Evolutionary conservation across 1,140 invertebrate species (phyloP), one percentile per base, ranked within the genome.

Genomic region (Heliconius hermathena): DNA sequence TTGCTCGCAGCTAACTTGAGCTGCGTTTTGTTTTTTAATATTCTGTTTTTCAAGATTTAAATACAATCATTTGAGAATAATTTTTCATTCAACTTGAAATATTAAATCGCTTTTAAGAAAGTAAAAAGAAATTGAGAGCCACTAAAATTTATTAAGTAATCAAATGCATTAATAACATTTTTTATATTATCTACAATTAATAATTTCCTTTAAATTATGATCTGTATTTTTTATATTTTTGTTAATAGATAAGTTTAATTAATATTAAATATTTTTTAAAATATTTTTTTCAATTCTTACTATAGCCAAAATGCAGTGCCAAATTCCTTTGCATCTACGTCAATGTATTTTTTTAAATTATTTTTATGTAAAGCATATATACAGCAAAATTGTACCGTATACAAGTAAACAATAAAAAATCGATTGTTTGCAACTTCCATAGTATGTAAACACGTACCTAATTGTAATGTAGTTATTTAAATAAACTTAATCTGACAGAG

Each of bases 401-500:
- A 66, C 11, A 66, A 66, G 26, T 66, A 66, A 29, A 66, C 22
- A 66, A 66, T 66, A 26, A 66, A 29, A 66, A 66, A 16, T 6
- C 26, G n/a, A 66, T 29, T 66, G 26, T 66, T 66, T 29, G 60
- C 60, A 26, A 22, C 29, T 29, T 66, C 13, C 60, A 16, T 16
- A 26, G 22, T 29, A 6, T 66, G 60, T 66, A 66, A 66, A 29
- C 60, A 66, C 11, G 26, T 66, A 66, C 60, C 60, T 66, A 72
- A 80, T 76, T 71, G 74, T 80, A 76, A 80, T 82, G 74, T 82
- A 73, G 76, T 77, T 84, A 82, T 79, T 87, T 84, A 84, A 84
- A 90, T 90, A 91, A 93, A 93, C 88, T 91, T 94, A 93, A 93
- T 93, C 88, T 88, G 86, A 89, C 88, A 86, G 84, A 87, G 89